Evolutionary conservation across 92 coral and sea anemone genomes (phyloP).

Genomic region (Blastomussa wellsi): DNA sequence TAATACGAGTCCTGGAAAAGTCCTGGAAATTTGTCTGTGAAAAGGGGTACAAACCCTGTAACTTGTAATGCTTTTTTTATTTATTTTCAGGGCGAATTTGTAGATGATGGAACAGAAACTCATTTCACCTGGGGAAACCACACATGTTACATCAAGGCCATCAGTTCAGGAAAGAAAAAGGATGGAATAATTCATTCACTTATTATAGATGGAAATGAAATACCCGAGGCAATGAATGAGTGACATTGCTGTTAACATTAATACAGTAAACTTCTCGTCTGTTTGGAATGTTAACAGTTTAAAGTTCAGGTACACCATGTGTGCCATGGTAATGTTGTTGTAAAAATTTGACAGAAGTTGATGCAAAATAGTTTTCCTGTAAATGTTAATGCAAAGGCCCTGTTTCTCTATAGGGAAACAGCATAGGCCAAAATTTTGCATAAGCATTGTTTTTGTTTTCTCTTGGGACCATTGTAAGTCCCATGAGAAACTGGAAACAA

Average conservation of each 20-base stretch:
- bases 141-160: constrained; percentile 80
- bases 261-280: background rate
- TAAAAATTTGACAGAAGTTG: background rate
- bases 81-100: constrained; percentile 91
- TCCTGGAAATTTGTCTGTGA: too few species aligned
- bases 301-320: background rate
- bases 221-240: constrained; percentile 72
- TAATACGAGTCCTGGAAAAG: too few species aligned
- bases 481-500: too few species aligned
- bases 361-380: too few species aligned
- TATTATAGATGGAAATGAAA: constrained; percentile 91
- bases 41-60: too few species aligned
- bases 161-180: constrained; percentile 88
- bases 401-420: too few species aligned
- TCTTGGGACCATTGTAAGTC: too few species aligned
- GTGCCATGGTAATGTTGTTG: background rate
- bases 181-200: constrained; percentile 90
- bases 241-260: background rate
- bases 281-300: background rate
- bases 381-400: too few species aligned
- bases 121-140: constrained; percentile 85
- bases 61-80: too few species aligned
- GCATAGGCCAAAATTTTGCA: too few species aligned
- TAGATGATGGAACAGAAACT: constrained; percentile 98
- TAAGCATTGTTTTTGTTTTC: too few species aligned